These are phyloP conservation scores for Helarctos malayanus DNA, from an alignment of 2,797 vertebrate genomes.

Conservation along the genomic window DNA sequence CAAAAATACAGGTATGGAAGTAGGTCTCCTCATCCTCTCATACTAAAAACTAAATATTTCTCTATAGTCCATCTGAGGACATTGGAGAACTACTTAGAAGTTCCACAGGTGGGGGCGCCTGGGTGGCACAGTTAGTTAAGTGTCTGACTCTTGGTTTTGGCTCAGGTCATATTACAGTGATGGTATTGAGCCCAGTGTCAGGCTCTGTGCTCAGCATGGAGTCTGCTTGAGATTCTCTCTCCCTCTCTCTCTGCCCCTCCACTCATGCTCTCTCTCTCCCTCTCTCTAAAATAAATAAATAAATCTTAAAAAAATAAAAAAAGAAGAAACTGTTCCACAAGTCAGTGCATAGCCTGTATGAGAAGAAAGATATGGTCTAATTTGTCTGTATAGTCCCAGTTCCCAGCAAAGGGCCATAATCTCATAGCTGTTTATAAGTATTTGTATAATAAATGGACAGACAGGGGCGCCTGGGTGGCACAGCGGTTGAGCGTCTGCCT, in stretches of 20 bases:
- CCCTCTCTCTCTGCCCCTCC: background rate
- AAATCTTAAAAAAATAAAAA: background rate
- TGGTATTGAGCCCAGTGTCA: background rate
- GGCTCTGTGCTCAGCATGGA: background rate
- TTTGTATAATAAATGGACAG: constrained; percentile 43
- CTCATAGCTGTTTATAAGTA: constrained; percentile 41
- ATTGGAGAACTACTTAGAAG: constrained; percentile 36
- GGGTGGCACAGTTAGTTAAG: background rate
- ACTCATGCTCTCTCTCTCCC: background rate
- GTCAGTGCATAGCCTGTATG: background rate
- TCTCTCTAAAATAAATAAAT: background rate
- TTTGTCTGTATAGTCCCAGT: background rate
- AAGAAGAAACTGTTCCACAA: background rate
- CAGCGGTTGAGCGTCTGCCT: too few relatives aligned
- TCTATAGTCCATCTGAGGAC: background rate
- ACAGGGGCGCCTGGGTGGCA: background rate
- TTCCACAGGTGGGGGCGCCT: background rate
- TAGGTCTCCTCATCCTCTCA: background rate
- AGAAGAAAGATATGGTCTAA: background rate
- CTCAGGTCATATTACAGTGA: background rate
- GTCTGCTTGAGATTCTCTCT: background rate
- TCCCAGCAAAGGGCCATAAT: constrained; percentile 3
- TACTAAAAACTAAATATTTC: background rate
- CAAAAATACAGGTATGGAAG: constrained; percentile 1
- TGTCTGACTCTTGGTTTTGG: background rate